Base-by-base conservation (phyloP, 1,140 invertebrate species). In the Reticulitermes speratus region DNA sequence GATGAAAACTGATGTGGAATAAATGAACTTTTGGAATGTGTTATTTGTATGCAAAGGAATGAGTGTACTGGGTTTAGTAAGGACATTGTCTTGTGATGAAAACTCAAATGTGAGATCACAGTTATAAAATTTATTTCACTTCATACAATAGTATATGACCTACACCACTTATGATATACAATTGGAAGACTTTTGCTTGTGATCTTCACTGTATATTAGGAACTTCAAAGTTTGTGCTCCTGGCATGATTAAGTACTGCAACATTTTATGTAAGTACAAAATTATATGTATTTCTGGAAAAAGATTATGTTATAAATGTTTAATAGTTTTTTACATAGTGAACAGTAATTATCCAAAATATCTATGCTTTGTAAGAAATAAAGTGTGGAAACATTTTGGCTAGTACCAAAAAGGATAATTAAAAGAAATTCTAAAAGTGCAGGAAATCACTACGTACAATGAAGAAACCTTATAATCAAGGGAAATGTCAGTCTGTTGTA, bases 221-320 rank as follows among this genome's bases (percentile, higher is more conserved):
- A 75, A 75, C 65, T 75, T 75, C 65, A 25, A 75, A 75, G 65
- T 75, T 30, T 75, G n/a, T 75, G 59, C 59, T 65, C 59, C 19
- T 23, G 19, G 16, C 19, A 75, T 55, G 14, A 55, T 30, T 75
- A 75, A 75, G 65, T 75, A 75, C 65, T 25, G 8, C 9, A 75
- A 75, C 19, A 55, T 55, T 19, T 48, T 16, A 48, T 21, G n/a
- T 75, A 75, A 75, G 65, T 75, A 75, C 65, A 75, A n/a, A 25
- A 75, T 75, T 11, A n/a, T 75, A 1, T 30, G 14, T 38, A 38
- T 75, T 6, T 65, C 65, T 75, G 25, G 65, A 75, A 75, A 75
- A 25, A 30, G 25, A 14, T 75, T 9, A 30, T 11, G 52, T 55
- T 30, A 2, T n/a, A 30, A 75, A 75, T 30, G 2, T 75, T 75